Base-by-base conservation (phyloP, 2,888 invertebrate species). In the Galerucella calmariensis region DNA sequence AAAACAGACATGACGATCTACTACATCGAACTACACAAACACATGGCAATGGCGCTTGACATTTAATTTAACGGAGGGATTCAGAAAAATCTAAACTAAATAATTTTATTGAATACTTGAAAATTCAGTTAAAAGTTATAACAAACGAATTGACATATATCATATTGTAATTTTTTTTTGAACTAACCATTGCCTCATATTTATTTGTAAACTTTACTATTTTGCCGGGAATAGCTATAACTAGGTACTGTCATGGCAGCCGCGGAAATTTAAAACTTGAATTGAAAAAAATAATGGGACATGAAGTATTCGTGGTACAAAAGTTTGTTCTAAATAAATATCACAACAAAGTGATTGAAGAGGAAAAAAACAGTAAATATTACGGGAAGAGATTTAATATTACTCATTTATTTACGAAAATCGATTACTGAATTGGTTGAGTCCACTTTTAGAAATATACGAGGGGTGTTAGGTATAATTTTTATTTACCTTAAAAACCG, bases 181-280 rank as follows among this genome's bases (percentile, higher is more conserved):
- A 61, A 35, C 35, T 76, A 53, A 58, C 68, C 35, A 79, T 62
- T 67, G 70, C 71, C 72, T 61, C 62, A 75, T 69, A 79, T 75
- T 70, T 63, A 63, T 72, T 61, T 46, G n/a, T 24, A 59, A 73
- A 58, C 74, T 74, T 73, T 46, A 53, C 24, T 44, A 67, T 80
- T 85, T 85, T 84, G 80, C 85, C 85, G 85, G 85, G 84, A 82
- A 83, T 51, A 65, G 73, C 63, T 51, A 67, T 76, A 77, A 78
- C 77, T 41, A 41, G 35, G 78, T 80, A 83, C 82, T 83, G 83
- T 85, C 85, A 85, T 85, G 85, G 85, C 85, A 82, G 82, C 82
- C 82, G 78, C 80, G 79, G 78, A 79, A 82, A 82, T 83, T 83
- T 79, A 79, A 83, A 84, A 82, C 77, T 67, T 61, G n/a, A 73